Base-by-base conservation (phyloP, 2,888 invertebrate genomes). In the Diabrotica balteata region DNA sequence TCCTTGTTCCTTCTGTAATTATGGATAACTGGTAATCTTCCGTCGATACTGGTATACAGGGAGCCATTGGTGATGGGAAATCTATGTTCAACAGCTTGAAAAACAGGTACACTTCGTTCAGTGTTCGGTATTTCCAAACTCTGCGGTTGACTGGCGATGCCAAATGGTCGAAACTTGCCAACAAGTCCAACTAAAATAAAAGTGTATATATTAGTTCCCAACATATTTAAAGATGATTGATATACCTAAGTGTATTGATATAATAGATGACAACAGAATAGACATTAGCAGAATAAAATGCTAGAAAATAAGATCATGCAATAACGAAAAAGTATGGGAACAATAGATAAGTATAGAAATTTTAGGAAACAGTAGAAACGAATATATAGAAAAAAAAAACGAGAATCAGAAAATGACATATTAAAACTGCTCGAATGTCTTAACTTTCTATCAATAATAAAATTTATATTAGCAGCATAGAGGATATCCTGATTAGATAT, bases 21-120 rank as follows among this genome's bases (percentile, higher is more conserved):
- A 69, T 86, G 86, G 50, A 86, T 83, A 22, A 85, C 86, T 63
- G 88, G 88, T 73, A 87, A 80, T 68, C 87, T 80, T 8, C 88
- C 88, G 73, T 84, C 84, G 52, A 84, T 84, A 71, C 83, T 84
- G 43, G 84, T 84, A 76, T 88, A 88, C 52, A 88, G 82, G 8
- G 88, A 88, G 51, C 88, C 88, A 76, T 88, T 88, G 22, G 88
- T 88, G 70, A 88, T 85, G 7, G 88, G 88, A 79, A 89, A 88
- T 76, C 88, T 85, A 63, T 87, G 85, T 59, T 86, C 86, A 49
- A 86, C 84, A 70, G 84, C 82, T 72, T 85, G 82, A 67, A 84
- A 76, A 66, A 81, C 82, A 65, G 60, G 76, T 50, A 61, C 71
- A 63, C 46, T 80, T 66, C 67, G 67, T 63, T 71, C 69, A 73